Percentiles rank a stretch among this genome's conserved stretches.
Evolutionary conservation across 2,797 vertebrate genomes (phyloP).

Genomic region (Catostomus latipinnis): DNA sequence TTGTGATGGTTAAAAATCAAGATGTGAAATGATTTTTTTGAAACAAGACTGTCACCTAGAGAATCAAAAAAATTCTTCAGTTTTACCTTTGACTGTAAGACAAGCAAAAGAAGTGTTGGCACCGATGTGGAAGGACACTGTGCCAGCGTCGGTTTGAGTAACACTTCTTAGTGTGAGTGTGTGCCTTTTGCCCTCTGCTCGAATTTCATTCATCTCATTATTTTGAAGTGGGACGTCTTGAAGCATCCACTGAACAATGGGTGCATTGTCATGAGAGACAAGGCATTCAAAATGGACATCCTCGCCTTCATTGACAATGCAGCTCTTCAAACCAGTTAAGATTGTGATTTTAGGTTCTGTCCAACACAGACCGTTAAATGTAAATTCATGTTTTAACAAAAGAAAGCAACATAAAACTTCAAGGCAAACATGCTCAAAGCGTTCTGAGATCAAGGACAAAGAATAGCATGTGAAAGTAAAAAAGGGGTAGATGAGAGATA

Average conservation of each 20-base stretch:
- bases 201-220: conserved; percentile 91
- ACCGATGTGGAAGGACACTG: conserved; percentile 84
- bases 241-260: conserved; percentile 84
- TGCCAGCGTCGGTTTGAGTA: conserved; percentile 86
- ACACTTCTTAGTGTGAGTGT: conserved; percentile 84
- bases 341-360: conserved; percentile 86
- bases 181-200: conserved; percentile 75
- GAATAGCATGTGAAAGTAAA: too few species aligned
- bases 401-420: background rate
- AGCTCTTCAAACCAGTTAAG: conserved; percentile 83
- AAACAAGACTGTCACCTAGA: background rate
- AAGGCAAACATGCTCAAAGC: too few species aligned
- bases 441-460: too few species aligned
- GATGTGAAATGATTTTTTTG: background rate
- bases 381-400: background rate
- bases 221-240: conserved; percentile 86
- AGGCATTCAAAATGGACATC: conserved; percentile 85
- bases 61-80: conserved; percentile 3
- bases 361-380: conserved; percentile 62
- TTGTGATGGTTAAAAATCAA: background rate
- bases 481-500: too few species aligned
- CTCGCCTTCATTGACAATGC: conserved; percentile 79
- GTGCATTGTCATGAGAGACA: conserved; percentile 81
- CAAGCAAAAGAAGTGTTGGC: conserved; percentile 83
- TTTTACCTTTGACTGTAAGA: conserved; percentile 88